Percentiles rank a stretch among this genome's conserved stretches.
These are phyloP conservation scores for Atractosteus spatula DNA, from an alignment of 2,113 vertebrate species.

Conservation along the genomic window DNA sequence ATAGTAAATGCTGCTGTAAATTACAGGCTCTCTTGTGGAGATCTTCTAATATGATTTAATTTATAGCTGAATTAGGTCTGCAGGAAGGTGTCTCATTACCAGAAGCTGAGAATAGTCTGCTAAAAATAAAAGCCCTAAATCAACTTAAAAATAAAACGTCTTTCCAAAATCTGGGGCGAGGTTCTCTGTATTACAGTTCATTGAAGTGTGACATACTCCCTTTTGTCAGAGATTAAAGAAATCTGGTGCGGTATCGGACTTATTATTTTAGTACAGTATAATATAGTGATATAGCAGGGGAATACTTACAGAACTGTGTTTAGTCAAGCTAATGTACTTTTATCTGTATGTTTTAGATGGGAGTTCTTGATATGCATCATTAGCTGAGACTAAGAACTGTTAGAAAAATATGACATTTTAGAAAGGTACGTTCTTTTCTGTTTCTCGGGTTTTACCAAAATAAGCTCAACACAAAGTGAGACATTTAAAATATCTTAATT, in stretches of 20 bases:
- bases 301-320: not conserved
- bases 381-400: not conserved
- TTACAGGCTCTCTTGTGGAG: not conserved
- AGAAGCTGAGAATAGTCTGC: not conserved
- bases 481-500: no score
- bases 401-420: no score
- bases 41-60: conserved; percentile 6
- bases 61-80: conserved; percentile 12
- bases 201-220: conserved; percentile 13
- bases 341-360: not conserved
- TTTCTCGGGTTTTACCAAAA: no score
- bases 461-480: no score
- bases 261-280: conserved; percentile 5
- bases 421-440: no score
- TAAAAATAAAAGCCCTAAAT: conserved; percentile 20
- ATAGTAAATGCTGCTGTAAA: not conserved
- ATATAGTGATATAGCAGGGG: not conserved
- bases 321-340: conserved; percentile 3
- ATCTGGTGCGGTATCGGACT: not conserved
- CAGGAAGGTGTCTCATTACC: conserved; percentile 7
- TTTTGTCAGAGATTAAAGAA: not conserved
- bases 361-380: not conserved
- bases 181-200: conserved; percentile 3
- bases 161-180: not conserved
- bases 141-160: conserved; percentile 10